phyloP scores from a whole-genome alignment of 2,113 vertebrate species.

The Cyanoderma ruficeps region DNA sequence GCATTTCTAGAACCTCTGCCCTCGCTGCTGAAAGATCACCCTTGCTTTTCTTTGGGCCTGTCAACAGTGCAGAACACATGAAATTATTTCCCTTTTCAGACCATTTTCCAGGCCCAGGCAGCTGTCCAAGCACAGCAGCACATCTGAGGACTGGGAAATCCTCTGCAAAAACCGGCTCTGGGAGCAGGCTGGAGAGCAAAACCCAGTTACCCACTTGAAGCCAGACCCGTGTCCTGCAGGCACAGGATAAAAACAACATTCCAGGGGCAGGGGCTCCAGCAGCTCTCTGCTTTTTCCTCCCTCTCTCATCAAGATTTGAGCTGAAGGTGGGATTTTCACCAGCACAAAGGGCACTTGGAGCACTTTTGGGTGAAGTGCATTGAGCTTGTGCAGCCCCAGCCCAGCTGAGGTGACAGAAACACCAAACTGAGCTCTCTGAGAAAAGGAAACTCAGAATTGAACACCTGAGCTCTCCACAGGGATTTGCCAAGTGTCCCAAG shows the following conservation, averaged over 20 bases:
- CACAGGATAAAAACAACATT: neutral
- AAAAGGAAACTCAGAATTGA: neutral
- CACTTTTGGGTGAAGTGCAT: neutral
- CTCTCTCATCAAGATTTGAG: neutral
- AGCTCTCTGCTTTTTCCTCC: neutral
- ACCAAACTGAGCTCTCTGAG: neutral
- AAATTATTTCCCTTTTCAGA: neutral
- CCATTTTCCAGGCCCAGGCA: neutral
- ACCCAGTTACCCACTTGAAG: neutral
- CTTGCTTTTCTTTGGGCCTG: neutral
- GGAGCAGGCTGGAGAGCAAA: conserved; percentile 5
- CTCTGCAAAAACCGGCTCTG: neutral
- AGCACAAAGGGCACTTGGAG: neutral
- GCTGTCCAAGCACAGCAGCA: conserved; percentile 48
- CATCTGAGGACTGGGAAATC: neutral
- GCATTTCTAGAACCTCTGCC: neutral
- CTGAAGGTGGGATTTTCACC: neutral
- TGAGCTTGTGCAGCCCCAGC: neutral
- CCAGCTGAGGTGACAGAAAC: neutral
- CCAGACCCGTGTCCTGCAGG: neutral
- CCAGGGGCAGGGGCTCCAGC: neutral
- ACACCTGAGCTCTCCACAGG: neutral
- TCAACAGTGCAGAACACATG: neutral
- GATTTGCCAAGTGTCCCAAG: neutral
- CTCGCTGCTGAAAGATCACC: neutral